These are phyloP conservation scores for Nemoura dubitans DNA, from an alignment of 2,888 invertebrate species.

Conservation along the genomic window DNA sequence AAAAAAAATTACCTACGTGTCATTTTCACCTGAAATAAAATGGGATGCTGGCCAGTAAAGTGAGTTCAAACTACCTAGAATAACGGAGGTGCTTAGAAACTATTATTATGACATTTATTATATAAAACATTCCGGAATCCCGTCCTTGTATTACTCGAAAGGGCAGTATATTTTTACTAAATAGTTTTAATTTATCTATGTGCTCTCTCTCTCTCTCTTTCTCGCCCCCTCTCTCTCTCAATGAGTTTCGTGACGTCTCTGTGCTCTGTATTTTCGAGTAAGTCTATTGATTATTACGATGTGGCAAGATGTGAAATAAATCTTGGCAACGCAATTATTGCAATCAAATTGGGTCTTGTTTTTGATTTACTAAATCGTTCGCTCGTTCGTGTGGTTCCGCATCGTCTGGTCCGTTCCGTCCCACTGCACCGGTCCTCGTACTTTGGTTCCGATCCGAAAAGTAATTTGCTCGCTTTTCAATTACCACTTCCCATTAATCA, in stretches of 20 bases:
- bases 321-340: constrained; percentile 4
- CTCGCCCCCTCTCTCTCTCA: background rate
- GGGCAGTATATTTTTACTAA: background rate
- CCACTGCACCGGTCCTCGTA: background rate
- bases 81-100: background rate
- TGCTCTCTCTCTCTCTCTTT: background rate
- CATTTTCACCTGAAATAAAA: background rate
- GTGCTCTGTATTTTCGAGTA: background rate
- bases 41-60: background rate
- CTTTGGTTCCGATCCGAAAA: background rate
- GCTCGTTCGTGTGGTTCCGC: background rate
- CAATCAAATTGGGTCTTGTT: background rate
- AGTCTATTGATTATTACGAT: constrained; percentile 7
- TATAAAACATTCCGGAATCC: background rate
- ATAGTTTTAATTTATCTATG: background rate
- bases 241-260: background rate
- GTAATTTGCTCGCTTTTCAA: background rate
- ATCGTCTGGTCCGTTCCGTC: background rate
- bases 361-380: background rate
- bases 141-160: background rate
- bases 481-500: background rate
- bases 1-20: too few species aligned
- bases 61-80: background rate
- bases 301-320: constrained; percentile 5
- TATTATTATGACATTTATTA: background rate